These are phyloP conservation scores for Coregonus sp. DNA, from an alignment of 2,797 vertebrate species.

Conservation along the genomic window DNA sequence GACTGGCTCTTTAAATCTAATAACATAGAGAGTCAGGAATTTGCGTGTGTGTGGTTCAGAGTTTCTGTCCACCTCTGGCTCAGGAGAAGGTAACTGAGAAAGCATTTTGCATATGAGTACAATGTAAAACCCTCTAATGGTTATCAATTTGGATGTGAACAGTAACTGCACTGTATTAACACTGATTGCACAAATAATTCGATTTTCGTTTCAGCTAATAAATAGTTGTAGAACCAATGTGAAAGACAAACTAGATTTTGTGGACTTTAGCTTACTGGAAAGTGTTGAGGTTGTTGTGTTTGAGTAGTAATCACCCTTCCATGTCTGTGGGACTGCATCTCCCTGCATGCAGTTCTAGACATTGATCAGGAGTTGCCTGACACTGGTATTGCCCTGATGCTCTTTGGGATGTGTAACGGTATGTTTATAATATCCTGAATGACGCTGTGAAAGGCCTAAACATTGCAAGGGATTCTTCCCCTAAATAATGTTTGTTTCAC, in stretches of 20 bases:
- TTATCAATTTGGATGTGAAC: neutral
- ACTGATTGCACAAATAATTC: neutral
- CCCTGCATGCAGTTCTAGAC: neutral
- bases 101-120: neutral
- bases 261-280: neutral
- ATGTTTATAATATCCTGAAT: neutral
- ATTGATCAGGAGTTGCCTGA: neutral
- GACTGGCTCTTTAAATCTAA: neutral
- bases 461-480: neutral
- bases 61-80: neutral
- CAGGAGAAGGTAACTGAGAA: neutral
- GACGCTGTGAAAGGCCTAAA: neutral
- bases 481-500: neutral
- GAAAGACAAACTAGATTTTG: neutral
- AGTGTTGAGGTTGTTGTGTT: neutral
- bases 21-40: slow-evolving; percentile 15
- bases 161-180: neutral
- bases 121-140: neutral
- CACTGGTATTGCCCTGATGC: neutral
- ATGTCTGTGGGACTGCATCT: neutral
- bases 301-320: neutral
- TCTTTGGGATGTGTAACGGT: neutral
- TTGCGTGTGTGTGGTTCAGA: neutral
- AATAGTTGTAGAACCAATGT: neutral
- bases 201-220: neutral